Evolutionary conservation across 2,888 invertebrate species (phyloP).

Genomic region (Hydropsyche betteni): DNA sequence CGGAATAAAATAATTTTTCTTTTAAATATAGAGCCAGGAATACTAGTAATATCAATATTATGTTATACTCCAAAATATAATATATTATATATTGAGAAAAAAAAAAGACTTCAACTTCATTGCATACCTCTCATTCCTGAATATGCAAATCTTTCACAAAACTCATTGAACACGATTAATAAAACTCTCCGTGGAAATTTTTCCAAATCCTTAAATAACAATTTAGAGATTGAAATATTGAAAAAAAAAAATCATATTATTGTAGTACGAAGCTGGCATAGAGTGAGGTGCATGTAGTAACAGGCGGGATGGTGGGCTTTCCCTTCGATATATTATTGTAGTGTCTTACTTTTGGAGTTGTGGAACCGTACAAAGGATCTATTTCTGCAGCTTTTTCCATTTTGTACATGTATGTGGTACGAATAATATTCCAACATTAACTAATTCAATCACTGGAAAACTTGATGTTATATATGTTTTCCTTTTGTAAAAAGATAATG

Average conservation of each 20-base stretch:
- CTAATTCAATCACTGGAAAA: neutral
- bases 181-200: constrained; percentile 83
- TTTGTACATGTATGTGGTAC: neutral
- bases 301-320: no score
- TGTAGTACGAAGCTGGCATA: no score
- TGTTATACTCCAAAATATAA: no score
- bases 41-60: constrained; percentile 62
- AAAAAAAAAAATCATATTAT: neutral
- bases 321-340: no score
- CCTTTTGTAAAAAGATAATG: neutral
- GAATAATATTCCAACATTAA: neutral
- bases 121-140: constrained; percentile 92
- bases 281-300: no score
- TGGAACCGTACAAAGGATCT: neutral
- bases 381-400: neutral
- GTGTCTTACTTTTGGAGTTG: no score
- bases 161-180: constrained; percentile 92
- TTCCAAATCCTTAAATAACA: constrained; percentile 54
- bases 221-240: neutral
- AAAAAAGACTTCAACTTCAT: neutral
- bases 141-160: constrained; percentile 94
- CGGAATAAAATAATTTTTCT: constrained; percentile 69
- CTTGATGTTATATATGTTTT: neutral
- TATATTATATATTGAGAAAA: constrained; percentile 4
- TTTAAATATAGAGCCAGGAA: constrained; percentile 79